Percentiles rank a stretch among this genome's conserved stretches.
These are phyloP conservation scores for Aplidium turbinatum DNA, from an alignment of 23 tunicate genomes.

Conservation along the genomic window DNA sequence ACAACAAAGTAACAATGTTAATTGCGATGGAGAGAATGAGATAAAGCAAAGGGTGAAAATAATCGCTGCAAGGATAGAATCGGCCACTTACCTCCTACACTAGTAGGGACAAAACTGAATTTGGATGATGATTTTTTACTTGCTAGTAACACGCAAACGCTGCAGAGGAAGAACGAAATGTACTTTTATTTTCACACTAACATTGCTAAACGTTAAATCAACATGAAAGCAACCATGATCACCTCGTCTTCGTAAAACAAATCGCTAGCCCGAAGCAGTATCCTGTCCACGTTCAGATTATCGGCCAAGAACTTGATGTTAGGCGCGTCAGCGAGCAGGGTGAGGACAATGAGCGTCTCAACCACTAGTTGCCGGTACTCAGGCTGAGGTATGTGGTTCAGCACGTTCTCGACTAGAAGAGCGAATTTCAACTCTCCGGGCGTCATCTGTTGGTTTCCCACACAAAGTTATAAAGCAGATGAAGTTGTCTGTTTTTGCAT, in stretches of 20 bases:
- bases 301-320: constrained; percentile 65
- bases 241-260: constrained; percentile 81
- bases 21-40: background rate
- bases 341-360: constrained; percentile 76
- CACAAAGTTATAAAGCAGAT: too few species aligned
- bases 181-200: too few species aligned
- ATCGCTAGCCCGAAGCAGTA: constrained; percentile 62
- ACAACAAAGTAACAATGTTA: background rate
- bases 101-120: too few species aligned
- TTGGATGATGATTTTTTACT: too few species aligned
- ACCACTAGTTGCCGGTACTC: constrained; percentile 94
- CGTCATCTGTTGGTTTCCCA: too few species aligned
- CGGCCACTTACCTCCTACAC: too few species aligned
- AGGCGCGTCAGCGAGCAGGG: constrained; percentile 68
- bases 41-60: too few species aligned
- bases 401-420: constrained; percentile 85
- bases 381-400: constrained; percentile 90
- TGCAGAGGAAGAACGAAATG: too few species aligned
- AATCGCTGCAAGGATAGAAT: too few species aligned
- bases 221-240: background rate
- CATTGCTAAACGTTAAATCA: background rate
- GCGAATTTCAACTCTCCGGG: constrained; percentile 93
- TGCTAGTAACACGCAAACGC: too few species aligned
- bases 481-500: too few species aligned
- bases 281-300: constrained; percentile 61